phyloP scores from a whole-genome alignment of 2,113 vertebrate species.

The Boulengeromyrus knoepffleri region DNA sequence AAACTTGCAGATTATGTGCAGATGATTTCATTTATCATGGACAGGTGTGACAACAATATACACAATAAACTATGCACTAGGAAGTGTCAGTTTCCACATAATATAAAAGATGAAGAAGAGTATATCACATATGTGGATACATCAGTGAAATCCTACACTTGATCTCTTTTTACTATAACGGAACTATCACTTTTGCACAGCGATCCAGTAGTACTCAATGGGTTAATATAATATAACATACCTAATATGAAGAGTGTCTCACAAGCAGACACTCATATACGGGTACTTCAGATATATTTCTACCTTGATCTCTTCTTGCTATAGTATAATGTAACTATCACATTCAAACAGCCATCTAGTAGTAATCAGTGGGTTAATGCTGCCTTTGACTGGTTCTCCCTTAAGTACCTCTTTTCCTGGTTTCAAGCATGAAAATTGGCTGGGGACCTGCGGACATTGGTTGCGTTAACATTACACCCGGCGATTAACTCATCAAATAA shows the following conservation, averaged over 20 bases:
- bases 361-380: not conserved
- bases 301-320: not conserved
- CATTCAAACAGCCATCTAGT: not conserved
- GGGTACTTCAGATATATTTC: not conserved
- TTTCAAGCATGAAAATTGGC: not conserved
- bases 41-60: not conserved
- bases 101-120: not conserved
- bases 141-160: not conserved
- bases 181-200: not conserved
- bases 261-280: not conserved
- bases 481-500: constrained; percentile 43
- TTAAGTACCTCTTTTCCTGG: not conserved
- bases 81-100: not conserved
- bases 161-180: not conserved
- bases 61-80: not conserved
- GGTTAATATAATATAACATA: not conserved
- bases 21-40: not conserved
- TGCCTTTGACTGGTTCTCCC: not conserved
- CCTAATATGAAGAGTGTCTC: not conserved
- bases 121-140: not conserved
- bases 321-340: not conserved
- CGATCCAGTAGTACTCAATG: not conserved
- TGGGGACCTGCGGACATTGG: not conserved
- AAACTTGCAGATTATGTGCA: not conserved
- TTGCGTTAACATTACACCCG: constrained; percentile 32